Evolutionary conservation across 2,113 vertebrate genomes (phyloP).

Genomic region (Clarias gariepinus): DNA sequence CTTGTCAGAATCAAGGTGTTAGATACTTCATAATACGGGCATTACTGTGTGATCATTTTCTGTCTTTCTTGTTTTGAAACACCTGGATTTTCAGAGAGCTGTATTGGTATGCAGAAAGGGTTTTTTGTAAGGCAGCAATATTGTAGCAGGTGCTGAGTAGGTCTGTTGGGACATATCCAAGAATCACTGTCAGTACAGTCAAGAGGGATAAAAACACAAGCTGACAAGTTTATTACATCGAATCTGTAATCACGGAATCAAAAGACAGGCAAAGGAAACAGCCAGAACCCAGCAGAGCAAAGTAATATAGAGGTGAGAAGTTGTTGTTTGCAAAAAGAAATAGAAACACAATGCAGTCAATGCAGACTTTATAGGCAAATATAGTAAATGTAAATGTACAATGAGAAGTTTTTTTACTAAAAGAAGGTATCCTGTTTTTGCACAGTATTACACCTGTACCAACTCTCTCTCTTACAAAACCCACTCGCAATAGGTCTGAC

Average conservation of each 20-base stretch:
- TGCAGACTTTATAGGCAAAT: background rate
- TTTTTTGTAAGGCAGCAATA: background rate
- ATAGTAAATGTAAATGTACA: background rate
- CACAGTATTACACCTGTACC: background rate
- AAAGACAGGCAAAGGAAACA: conserved; percentile 7
- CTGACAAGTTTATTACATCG: conserved; percentile 24
- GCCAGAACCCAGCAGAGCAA: background rate
- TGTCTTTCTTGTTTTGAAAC: background rate
- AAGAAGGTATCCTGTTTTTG: background rate
- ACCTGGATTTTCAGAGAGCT: background rate
- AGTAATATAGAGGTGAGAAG: background rate
- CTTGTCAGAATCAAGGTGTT: background rate
- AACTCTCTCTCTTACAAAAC: background rate
- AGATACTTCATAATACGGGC: background rate
- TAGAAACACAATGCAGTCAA: background rate
- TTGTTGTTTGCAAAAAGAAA: background rate
- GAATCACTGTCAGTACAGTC: conserved; percentile 24
- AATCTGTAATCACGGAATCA: background rate
- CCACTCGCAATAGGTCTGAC: background rate
- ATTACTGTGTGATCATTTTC: background rate
- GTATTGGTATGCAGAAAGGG: conserved; percentile 6
- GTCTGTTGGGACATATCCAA: conserved; percentile 13
- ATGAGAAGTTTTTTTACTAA: background rate
- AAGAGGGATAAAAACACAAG: conserved; percentile 23
- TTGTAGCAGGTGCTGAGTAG: conserved; percentile 17